phyloP scores from a whole-genome alignment of 2,113 vertebrate genomes.

The Spea bombifrons region DNA sequence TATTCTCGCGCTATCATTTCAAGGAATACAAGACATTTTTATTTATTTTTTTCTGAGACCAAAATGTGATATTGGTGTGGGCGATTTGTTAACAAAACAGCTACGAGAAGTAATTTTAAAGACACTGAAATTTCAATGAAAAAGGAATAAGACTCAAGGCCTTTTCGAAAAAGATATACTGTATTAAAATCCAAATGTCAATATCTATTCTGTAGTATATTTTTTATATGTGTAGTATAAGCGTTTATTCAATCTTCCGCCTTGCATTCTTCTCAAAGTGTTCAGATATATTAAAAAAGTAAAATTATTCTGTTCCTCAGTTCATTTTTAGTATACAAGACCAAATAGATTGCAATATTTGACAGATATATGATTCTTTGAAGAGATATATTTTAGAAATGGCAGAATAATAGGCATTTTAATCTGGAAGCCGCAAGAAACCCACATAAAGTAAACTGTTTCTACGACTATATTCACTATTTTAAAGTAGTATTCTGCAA shows the following conservation, averaged over 20 bases:
- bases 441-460: slow-evolving; percentile 52
- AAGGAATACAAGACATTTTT: too few relatives aligned
- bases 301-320: slow-evolving; percentile 68
- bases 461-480: slow-evolving; percentile 49
- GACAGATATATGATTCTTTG: slow-evolving; percentile 68
- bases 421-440: slow-evolving; percentile 53
- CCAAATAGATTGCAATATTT: slow-evolving; percentile 60
- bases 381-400: slow-evolving; percentile 62
- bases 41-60: slow-evolving; percentile 9
- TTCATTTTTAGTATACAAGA: slow-evolving; percentile 69
- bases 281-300: slow-evolving; percentile 69
- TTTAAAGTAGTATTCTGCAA: slow-evolving; percentile 40
- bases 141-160: slow-evolving; percentile 55
- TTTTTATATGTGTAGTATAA: slow-evolving; percentile 62
- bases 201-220: slow-evolving; percentile 66
- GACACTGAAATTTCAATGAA: slow-evolving; percentile 56
- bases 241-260: slow-evolving; percentile 69
- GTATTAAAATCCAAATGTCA: slow-evolving; percentile 66
- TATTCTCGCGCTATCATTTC: too few relatives aligned
- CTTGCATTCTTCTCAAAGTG: slow-evolving; percentile 62
- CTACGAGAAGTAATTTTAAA: slow-evolving; percentile 44
- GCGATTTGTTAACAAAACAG: slow-evolving; percentile 30
- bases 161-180: slow-evolving; percentile 60
- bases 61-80: slow-evolving; percentile 24
- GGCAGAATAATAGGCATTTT: slow-evolving; percentile 63